These are phyloP conservation scores for Morone saxatilis DNA, from an alignment of 2,113 vertebrate genomes.

Conservation along the genomic window DNA sequence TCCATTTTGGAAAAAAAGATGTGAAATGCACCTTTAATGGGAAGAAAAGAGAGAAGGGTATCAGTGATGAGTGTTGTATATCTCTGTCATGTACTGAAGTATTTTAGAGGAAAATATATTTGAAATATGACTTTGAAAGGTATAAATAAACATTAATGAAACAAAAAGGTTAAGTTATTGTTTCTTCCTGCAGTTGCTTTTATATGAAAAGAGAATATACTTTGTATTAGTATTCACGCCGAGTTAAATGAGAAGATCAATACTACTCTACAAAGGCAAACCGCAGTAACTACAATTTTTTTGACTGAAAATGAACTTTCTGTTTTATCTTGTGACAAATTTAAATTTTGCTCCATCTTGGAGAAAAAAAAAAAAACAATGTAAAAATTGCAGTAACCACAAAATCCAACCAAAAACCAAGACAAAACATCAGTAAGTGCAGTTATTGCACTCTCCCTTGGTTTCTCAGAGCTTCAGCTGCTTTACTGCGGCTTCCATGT, in stretches of 20 bases:
- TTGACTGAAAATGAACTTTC: too few species aligned
- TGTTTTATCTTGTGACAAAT: too few species aligned
- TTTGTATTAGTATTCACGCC: background rate
- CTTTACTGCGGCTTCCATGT: too few species aligned
- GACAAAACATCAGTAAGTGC: too few species aligned
- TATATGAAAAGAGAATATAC: background rate
- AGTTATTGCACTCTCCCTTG: too few species aligned
- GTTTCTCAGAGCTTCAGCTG: too few species aligned
- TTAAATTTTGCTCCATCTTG: too few species aligned
- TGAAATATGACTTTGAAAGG: slow-evolving; percentile 82
- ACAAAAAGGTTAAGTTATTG: slow-evolving; percentile 38
- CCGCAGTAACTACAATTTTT: too few species aligned
- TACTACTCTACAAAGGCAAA: background rate
- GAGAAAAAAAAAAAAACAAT: too few species aligned
- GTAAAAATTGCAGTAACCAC: too few species aligned
- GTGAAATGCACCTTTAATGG: slow-evolving; percentile 54
- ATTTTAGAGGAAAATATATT: slow-evolving; percentile 85
- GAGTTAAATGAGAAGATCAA: background rate
- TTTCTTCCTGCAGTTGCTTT: slow-evolving; percentile 10
- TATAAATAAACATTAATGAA: slow-evolving; percentile 83
- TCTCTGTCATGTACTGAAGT: slow-evolving; percentile 83
- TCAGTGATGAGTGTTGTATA: slow-evolving; percentile 80
- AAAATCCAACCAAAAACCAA: too few species aligned
- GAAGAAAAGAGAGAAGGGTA: slow-evolving; percentile 33
- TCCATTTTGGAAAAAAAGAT: slow-evolving; percentile 42